These are phyloP conservation scores for Crambe crambe DNA, from an alignment of 37 sponge, comb jelly and placozoan species.

Conservation along the genomic window DNA sequence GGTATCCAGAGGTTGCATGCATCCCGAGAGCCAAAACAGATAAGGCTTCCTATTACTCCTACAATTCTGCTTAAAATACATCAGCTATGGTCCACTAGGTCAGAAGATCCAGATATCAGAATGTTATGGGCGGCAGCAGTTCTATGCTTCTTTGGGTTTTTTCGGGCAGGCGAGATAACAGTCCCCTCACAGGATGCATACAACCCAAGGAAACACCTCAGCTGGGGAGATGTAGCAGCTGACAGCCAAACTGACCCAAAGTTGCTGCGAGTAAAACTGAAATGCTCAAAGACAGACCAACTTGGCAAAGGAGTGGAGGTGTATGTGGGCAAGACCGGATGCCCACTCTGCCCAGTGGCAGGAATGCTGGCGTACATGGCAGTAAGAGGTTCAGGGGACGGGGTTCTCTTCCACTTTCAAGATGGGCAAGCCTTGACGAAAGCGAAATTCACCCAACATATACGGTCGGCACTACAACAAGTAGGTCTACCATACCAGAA, in stretches of 20 bases:
- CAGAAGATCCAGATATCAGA: slow-evolving; percentile 2
- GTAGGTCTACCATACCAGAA: too few species aligned
- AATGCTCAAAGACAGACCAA: slow-evolving; percentile 38
- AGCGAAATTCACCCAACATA: too few species aligned
- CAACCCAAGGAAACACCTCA: slow-evolving; percentile 13
- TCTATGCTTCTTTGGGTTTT: slow-evolving; percentile 53
- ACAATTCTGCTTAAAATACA: slow-evolving; percentile 13
- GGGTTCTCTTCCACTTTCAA: too few species aligned
- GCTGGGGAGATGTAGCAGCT: slow-evolving; percentile 38
- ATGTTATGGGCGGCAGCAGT: slow-evolving; percentile 50
- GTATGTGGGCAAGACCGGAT: slow-evolving; percentile 10
- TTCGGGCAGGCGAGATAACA: slow-evolving; percentile 32
- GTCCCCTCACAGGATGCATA: slow-evolving; percentile 8
- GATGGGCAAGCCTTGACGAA: too few species aligned
- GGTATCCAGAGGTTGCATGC: too few species aligned
- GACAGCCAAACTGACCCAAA: slow-evolving; percentile 6
- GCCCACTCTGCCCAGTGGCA: slow-evolving; percentile 38
- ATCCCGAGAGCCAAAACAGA: not conserved
- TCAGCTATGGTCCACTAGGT: not conserved
- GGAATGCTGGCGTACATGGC: too few species aligned
- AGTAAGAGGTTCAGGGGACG: too few species aligned
- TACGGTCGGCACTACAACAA: too few species aligned
- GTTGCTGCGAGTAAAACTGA: slow-evolving; percentile 23
- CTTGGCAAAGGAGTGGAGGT: slow-evolving; percentile 53
- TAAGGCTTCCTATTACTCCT: slow-evolving; percentile 43